A percentile compares a stretch with the other conserved stretches of the same genome.
Conservation (phyloP, 2,888 invertebrate genomes). For the Limnephilus rhombicus region DNA sequence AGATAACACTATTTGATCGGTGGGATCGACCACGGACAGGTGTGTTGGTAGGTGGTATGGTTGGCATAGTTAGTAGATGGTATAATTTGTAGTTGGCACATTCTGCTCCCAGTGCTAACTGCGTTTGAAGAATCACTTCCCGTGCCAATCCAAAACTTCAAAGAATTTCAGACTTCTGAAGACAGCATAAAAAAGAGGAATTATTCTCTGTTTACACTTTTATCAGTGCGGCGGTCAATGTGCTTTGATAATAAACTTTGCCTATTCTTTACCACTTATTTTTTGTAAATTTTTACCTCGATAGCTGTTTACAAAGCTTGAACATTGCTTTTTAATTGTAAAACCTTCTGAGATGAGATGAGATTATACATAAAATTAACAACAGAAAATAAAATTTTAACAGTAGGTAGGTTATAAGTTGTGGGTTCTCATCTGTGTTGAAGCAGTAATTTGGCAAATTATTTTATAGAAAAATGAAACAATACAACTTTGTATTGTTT, state of each 20-base stretch:
- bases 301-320: neutral
- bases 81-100: neutral
- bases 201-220: neutral
- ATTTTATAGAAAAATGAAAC: no score
- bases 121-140: neutral
- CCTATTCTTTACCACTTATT: neutral
- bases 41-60: slow-evolving; percentile 4
- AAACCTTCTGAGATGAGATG: no score
- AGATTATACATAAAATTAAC: no score
- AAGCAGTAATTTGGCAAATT: no score
- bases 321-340: no score
- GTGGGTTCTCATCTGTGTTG: no score
- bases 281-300: neutral
- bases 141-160: neutral
- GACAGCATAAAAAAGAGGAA: neutral
- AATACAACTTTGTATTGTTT: no score
- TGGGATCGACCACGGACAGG: slow-evolving; percentile 16
- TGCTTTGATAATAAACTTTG: neutral
- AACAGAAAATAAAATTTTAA: no score
- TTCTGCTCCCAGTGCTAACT: neutral
- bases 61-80: neutral
- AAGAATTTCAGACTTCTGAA: neutral
- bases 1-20: slow-evolving; percentile 31
- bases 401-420: no score
- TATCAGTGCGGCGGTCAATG: neutral